These are phyloP conservation scores for Trachelus stipa DNA, from an alignment of 2,888 invertebrate genomes.

Conservation along the genomic window DNA sequence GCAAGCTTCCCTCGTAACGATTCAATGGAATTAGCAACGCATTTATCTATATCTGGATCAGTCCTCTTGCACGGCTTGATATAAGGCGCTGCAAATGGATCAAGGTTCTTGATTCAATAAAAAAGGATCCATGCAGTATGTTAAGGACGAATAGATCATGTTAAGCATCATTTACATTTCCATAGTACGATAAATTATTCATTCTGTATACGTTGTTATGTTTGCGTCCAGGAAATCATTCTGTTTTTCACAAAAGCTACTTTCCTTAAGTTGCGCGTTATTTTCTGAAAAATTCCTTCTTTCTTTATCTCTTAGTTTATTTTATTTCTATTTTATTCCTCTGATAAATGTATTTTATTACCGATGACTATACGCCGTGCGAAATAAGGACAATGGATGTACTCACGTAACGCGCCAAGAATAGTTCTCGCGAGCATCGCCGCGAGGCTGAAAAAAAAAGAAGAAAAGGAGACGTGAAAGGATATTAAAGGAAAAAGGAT, in stretches of 20 bases:
- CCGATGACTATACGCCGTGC: background rate
- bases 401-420: slow-evolving; percentile 52
- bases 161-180: background rate
- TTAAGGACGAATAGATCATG: background rate
- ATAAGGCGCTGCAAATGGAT: slow-evolving; percentile 71
- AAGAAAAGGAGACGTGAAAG: background rate
- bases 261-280: too few relatives aligned
- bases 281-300: background rate
- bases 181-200: background rate
- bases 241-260: too few relatives aligned
- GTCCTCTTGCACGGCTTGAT: slow-evolving; percentile 75
- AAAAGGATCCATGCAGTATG: background rate
- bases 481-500: background rate
- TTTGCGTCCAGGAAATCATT: background rate
- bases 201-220: background rate
- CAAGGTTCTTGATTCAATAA: background rate
- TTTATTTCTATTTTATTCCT: background rate
- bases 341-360: background rate
- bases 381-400: slow-evolving; percentile 14
- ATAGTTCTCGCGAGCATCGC: slow-evolving; percentile 35
- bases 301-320: background rate
- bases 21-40: slow-evolving; percentile 74
- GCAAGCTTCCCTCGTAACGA: slow-evolving; percentile 71
- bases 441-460: slow-evolving; percentile 38
- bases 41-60: slow-evolving; percentile 74